Percentiles rank a stretch among this genome's conserved stretches.
Evolutionary conservation across 37 sponge, comb jelly and placozoan genomes (phyloP).

Genomic region (Halisarca cf. caerulea): DNA sequence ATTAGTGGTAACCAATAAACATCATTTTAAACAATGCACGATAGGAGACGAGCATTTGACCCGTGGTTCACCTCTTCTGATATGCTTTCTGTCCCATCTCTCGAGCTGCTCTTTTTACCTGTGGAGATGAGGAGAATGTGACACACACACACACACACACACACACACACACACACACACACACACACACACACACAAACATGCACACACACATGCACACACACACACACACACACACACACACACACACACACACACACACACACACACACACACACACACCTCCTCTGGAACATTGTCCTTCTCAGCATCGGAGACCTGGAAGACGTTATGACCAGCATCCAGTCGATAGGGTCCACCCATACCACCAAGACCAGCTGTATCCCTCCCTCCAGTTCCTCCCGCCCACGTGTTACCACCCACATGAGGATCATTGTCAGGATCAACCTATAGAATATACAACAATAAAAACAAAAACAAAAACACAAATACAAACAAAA

Average conservation of each 20-base stretch:
- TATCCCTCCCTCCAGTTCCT: constrained; percentile 93
- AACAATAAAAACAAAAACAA: background rate
- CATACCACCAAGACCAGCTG: constrained; percentile 92
- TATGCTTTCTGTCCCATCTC: constrained; percentile 85
- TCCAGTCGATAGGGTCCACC: constrained; percentile 95
- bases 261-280: constrained; percentile 41
- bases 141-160: constrained; percentile 4
- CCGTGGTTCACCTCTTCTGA: constrained; percentile 59
- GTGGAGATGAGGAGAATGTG: background rate
- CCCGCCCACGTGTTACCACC: constrained; percentile 98
- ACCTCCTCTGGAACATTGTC: constrained; percentile 86
- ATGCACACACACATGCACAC: background rate
- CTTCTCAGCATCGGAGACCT: constrained; percentile 88
- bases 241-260: background rate
- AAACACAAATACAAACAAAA: background rate
- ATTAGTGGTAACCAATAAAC: too few species aligned
- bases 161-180: constrained; percentile 3
- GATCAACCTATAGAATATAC: constrained; percentile 67
- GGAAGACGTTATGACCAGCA: constrained; percentile 89
- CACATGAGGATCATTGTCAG: constrained; percentile 83
- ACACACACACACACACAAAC: constrained; percentile 6
- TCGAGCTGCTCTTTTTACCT: constrained; percentile 85
- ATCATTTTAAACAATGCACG: too few species aligned
- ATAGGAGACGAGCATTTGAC: too few species aligned
- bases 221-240: constrained; percentile 1